Percentiles rank a stretch among this genome's conserved stretches.
phyloP scores from a whole-genome alignment of 2,888 invertebrate genomes.

The Eurytoma adleriae region DNA sequence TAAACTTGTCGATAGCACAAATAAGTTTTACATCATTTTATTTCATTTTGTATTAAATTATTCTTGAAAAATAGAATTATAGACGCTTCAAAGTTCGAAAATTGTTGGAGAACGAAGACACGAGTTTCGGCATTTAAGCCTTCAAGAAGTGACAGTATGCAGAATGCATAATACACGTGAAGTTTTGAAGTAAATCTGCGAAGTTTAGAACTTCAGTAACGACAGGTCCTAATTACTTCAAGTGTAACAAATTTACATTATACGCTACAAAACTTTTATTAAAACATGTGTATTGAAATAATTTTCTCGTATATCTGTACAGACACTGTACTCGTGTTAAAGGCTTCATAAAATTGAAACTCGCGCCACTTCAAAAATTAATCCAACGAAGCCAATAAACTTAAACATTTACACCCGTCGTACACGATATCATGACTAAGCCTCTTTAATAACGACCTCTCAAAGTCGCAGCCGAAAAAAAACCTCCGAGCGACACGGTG shows the following conservation, averaged over 20 bases:
- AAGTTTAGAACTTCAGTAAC: constrained; percentile 33
- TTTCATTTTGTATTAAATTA: too few relatives aligned
- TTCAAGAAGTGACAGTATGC: too few relatives aligned
- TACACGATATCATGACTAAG: constrained; percentile 6
- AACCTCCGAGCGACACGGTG: neutral
- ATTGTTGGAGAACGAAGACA: too few relatives aligned
- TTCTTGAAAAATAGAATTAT: too few relatives aligned
- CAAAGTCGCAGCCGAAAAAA: neutral
- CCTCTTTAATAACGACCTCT: neutral
- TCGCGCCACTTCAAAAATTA: neutral
- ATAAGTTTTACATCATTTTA: too few relatives aligned
- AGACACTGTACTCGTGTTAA: too few relatives aligned
- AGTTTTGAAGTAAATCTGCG: constrained; percentile 45
- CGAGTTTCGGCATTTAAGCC: too few relatives aligned
- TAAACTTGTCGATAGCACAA: too few relatives aligned
- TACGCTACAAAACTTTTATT: neutral
- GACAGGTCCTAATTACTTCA: constrained; percentile 19
- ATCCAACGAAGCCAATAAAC: neutral
- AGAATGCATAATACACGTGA: constrained; percentile 25
- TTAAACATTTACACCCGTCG: constrained; percentile 13
- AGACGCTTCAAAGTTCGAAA: too few relatives aligned
- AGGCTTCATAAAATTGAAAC: neutral
- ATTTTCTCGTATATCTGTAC: too few relatives aligned
- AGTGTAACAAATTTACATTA: constrained; percentile 12
- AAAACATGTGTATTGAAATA: neutral